These are phyloP conservation scores for Hirtodrosophila duncani DNA, from an alignment of 2,888 invertebrate species.

Conservation along the genomic window DNA sequence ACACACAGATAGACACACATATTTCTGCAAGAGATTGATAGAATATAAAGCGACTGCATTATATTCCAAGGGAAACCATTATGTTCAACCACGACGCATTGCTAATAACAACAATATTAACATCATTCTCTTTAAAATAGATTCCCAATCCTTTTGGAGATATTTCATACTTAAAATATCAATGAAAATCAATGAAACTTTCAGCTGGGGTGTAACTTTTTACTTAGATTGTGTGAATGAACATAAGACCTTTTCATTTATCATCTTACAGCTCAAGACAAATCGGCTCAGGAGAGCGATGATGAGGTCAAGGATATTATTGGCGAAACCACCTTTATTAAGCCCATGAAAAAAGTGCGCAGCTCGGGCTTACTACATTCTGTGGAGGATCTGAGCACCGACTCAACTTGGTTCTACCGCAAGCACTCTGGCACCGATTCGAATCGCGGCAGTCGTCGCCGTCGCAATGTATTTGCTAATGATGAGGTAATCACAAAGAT, in stretches of 20 bases:
- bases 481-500: slow-evolving; percentile 78
- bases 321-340: slow-evolving; percentile 80
- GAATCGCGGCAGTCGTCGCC: slow-evolving; percentile 77
- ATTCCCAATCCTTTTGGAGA: too few species aligned
- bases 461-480: slow-evolving; percentile 76
- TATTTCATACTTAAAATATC: too few species aligned
- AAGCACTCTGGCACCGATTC: slow-evolving; percentile 77
- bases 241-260: too few species aligned
- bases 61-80: too few species aligned
- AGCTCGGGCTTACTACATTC: slow-evolving; percentile 86
- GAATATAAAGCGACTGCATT: too few species aligned
- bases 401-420: slow-evolving; percentile 87
- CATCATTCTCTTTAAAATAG: not conserved
- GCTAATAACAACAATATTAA: too few species aligned
- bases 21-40: not conserved
- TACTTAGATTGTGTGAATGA: too few species aligned
- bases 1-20: slow-evolving; percentile 5
- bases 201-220: too few species aligned
- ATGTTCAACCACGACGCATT: too few species aligned
- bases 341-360: slow-evolving; percentile 82
- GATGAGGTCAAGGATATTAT: slow-evolving; percentile 81
- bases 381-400: slow-evolving; percentile 86
- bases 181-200: too few species aligned
- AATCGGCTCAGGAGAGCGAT: slow-evolving; percentile 77
- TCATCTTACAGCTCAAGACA: slow-evolving; percentile 53